These are phyloP conservation scores for Pristionchus maxplancki DNA, from an alignment of 2,888 invertebrate species.

Conservation along the genomic window DNA sequence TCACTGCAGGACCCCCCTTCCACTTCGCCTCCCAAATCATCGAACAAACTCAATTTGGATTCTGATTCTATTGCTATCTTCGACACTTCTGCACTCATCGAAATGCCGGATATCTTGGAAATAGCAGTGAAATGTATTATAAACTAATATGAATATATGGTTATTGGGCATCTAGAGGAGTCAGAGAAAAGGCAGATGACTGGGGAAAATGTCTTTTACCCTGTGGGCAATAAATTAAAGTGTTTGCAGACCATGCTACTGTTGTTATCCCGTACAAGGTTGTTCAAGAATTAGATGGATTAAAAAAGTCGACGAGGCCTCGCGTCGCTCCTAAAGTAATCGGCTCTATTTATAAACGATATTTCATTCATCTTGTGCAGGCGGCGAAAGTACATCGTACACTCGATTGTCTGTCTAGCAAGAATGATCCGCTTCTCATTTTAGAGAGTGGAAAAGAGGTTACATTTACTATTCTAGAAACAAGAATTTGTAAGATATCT, in stretches of 20 bases:
- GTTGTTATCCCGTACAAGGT: conserved; percentile 40
- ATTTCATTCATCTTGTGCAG: neutral
- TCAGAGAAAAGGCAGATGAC: no score
- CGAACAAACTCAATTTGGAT: neutral
- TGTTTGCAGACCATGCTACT: neutral
- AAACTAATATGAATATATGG: no score
- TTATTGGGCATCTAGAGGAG: no score
- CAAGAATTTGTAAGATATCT: neutral
- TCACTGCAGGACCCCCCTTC: neutral
- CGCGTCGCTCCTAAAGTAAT: neutral
- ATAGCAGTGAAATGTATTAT: neutral
- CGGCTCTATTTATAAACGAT: neutral
- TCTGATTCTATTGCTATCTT: conserved; percentile 7
- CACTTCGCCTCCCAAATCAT: neutral
- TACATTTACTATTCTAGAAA: neutral
- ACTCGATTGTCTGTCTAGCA: neutral
- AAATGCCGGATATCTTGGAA: neutral
- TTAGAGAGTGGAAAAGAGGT: conserved; percentile 42
- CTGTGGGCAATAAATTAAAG: no score
- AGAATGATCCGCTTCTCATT: neutral
- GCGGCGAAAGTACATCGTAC: neutral
- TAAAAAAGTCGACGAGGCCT: neutral
- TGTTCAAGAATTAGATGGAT: conserved; percentile 29
- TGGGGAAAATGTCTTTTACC: no score
- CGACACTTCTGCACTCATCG: conserved; percentile 26